Conservation (phyloP, 2,797 vertebrate genomes). For the Gymnodraco acuticeps region DNA sequence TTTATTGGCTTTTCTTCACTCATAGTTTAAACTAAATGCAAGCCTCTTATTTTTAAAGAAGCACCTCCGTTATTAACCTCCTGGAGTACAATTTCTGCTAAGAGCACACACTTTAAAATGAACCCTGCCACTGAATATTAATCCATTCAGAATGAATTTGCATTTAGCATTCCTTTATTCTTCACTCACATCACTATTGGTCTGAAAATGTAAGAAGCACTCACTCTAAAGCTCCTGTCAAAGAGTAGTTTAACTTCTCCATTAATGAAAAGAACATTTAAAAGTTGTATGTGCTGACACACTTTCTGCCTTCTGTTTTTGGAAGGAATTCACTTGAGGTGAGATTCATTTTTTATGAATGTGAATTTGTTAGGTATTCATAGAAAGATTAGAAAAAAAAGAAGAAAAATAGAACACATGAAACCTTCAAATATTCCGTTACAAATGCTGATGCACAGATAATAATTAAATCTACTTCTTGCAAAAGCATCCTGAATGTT, state of each 20-base stretch:
- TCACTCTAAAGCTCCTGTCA: constrained; percentile 4
- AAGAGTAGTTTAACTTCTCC: constrained; percentile 18
- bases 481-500: constrained; percentile 4
- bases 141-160: constrained; percentile 48
- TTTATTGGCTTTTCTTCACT: constrained; percentile 2
- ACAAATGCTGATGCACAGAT: constrained; percentile 10
- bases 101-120: constrained; percentile 33
- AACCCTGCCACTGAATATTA: constrained; percentile 49
- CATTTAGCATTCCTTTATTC: constrained; percentile 29
- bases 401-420: background rate
- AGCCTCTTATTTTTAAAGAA: constrained; percentile 11
- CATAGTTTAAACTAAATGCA: constrained; percentile 1
- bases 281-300: constrained; percentile 40
- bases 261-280: constrained; percentile 37
- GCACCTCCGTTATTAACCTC: constrained; percentile 17
- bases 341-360: constrained; percentile 22
- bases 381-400: background rate
- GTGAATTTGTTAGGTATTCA: background rate
- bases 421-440: constrained; percentile 3
- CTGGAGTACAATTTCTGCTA: constrained; percentile 34
- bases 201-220: constrained; percentile 22
- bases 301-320: constrained; percentile 23
- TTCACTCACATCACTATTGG: constrained; percentile 24
- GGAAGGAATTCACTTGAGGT: constrained; percentile 9
- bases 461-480: constrained; percentile 33